These are phyloP conservation scores for Cinclus mexicanus DNA, from an alignment of 2,113 vertebrate species.

Conservation along the genomic window DNA sequence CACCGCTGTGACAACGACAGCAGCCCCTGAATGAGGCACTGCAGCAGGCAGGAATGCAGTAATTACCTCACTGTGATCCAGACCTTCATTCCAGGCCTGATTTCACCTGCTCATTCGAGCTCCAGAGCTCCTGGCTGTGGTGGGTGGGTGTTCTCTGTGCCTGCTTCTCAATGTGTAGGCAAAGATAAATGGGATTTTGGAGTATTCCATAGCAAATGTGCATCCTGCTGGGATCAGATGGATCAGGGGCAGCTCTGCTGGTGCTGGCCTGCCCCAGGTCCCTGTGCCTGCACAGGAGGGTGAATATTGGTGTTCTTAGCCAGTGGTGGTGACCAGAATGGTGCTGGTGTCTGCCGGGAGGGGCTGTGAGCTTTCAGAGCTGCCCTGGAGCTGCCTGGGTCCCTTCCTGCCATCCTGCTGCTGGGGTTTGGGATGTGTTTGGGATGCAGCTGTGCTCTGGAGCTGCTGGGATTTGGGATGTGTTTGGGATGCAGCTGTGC, in stretches of 20 bases:
- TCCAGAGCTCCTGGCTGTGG: neutral
- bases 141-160: neutral
- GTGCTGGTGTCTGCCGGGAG: neutral
- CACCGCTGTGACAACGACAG: neutral
- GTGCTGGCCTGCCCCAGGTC: too few relatives aligned
- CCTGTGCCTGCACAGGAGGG: neutral
- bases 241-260: accelerated
- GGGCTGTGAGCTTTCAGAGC: neutral
- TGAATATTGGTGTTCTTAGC: neutral
- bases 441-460: neutral
- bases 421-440: neutral
- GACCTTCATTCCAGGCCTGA: neutral
- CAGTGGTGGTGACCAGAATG: neutral
- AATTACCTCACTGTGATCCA: neutral
- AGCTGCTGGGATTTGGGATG: neutral
- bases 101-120: neutral
- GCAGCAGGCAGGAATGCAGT: neutral
- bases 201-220: neutral
- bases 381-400: neutral
- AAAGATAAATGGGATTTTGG: neutral
- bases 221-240: neutral
- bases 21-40: neutral
- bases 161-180: neutral
- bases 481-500: too few relatives aligned
- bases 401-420: neutral